phyloP scores from a whole-genome alignment of 53 echinoderm and acorn worm species.

The Temnopleurus reevesii region DNA sequence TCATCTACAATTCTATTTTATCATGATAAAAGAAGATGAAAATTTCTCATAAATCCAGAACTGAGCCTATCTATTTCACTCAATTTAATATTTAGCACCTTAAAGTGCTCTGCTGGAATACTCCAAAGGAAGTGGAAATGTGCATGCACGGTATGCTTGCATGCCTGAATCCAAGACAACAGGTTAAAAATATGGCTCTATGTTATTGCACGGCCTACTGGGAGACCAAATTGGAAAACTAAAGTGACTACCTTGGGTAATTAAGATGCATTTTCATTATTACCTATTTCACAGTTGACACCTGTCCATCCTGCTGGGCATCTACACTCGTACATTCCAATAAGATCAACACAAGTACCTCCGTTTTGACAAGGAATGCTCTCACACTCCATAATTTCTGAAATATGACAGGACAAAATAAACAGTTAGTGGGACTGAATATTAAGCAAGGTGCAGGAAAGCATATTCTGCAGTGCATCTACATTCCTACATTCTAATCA shows the following conservation, averaged over 20 bases:
- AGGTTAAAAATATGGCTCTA: not conserved
- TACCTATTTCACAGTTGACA: slow-evolving; percentile 64
- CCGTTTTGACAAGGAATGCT: slow-evolving; percentile 77
- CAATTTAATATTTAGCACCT: too few species aligned
- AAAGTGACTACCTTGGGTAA: not conserved
- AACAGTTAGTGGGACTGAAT: not conserved
- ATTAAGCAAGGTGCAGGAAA: not conserved
- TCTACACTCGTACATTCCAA: slow-evolving; percentile 69
- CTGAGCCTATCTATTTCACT: too few species aligned
- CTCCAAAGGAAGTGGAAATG: too few species aligned
- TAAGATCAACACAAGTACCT: slow-evolving; percentile 65
- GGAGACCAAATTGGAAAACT: not conserved
- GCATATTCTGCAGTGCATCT: not conserved
- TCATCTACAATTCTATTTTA: not conserved
- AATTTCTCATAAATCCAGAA: too few species aligned
- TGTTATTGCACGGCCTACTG: not conserved
- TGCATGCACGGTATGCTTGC: too few species aligned
- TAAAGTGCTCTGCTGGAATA: too few species aligned
- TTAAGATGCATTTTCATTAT: too few species aligned
- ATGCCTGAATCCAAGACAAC: not conserved
- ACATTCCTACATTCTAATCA: not conserved
- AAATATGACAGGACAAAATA: not conserved
- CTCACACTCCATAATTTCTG: slow-evolving; percentile 65
- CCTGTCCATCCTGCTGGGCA: slow-evolving; percentile 74
- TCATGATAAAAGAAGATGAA: too few species aligned